These are phyloP conservation scores for Epinotia demarniana DNA, from an alignment of 2,888 invertebrate species.

Conservation along the genomic window DNA sequence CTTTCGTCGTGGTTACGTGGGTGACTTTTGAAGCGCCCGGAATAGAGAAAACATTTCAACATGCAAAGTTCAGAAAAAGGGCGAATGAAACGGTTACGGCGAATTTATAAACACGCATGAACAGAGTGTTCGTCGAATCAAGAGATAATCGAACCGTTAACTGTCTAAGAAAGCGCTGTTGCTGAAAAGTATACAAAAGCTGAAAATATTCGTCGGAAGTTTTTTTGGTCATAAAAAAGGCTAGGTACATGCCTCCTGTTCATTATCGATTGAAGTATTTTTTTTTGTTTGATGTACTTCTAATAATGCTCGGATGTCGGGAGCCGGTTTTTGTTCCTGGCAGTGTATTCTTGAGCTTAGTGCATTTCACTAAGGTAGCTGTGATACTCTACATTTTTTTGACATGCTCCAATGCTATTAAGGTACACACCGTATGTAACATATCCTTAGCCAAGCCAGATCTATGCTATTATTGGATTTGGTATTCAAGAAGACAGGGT, in stretches of 20 bases:
- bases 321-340: too few species aligned
- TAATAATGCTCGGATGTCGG: too few species aligned
- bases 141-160: constrained; percentile 24
- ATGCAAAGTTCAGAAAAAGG: constrained; percentile 55
- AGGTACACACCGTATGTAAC: not conserved
- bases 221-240: not conserved
- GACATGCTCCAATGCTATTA: not conserved
- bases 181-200: not conserved
- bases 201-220: not conserved
- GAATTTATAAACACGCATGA: constrained; percentile 31
- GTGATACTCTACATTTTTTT: too few species aligned
- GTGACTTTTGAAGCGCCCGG: constrained; percentile 50
- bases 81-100: constrained; percentile 37
- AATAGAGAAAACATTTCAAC: constrained; percentile 53
- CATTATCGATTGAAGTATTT: too few species aligned
- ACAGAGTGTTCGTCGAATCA: constrained; percentile 35
- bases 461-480: not conserved
- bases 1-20: constrained; percentile 35
- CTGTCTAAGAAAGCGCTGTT: not conserved
- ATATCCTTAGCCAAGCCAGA: not conserved
- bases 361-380: too few species aligned
- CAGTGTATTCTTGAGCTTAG: too few species aligned
- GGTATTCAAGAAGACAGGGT: not conserved
- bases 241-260: too few species aligned
- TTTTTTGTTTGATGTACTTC: too few species aligned